Percentiles rank a stretch among this genome's conserved stretches.
Evolutionary conservation across 1,140 invertebrate species (phyloP).

Genomic region (Arion vulgaris): DNA sequence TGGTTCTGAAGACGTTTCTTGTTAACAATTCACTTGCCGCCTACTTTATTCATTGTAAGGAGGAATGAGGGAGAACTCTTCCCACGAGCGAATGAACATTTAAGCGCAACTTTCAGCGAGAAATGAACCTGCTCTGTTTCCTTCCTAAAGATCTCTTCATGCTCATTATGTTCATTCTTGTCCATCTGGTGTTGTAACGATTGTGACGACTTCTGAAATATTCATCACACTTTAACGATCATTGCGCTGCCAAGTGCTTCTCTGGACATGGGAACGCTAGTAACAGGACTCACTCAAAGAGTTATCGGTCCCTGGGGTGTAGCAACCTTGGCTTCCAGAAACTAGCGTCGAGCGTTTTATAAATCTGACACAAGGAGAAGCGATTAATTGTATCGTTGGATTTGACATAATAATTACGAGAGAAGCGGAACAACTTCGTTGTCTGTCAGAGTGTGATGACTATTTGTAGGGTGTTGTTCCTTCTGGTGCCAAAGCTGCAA

Average conservation of each 20-base stretch:
- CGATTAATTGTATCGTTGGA: conserved; percentile 12
- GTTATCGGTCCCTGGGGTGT: not conserved
- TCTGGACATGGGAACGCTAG: not conserved
- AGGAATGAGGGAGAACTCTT: not conserved
- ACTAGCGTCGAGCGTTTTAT: not conserved
- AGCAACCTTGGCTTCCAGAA: conserved; percentile 11
- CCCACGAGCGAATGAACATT: not conserved
- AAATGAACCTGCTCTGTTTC: not conserved
- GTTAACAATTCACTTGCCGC: not conserved
- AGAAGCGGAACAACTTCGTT: conserved; percentile 1
- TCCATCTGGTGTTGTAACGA: conserved; percentile 12
- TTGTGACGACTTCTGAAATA: not conserved
- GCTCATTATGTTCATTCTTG: not conserved
- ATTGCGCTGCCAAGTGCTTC: conserved; percentile 3
- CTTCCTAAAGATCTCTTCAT: not conserved
- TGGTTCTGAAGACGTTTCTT: not conserved
- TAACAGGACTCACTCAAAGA: not conserved
- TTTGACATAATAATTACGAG: conserved; percentile 31
- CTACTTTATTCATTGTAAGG: not conserved
- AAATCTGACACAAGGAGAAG: conserved; percentile 5
- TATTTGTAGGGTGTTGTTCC: conserved; percentile 4
- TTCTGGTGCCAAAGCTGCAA: not conserved
- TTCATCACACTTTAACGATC: conserved; percentile 29
- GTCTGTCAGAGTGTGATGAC: not conserved
- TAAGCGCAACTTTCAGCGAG: not conserved